Evolutionary conservation across 2,113 vertebrate genomes (phyloP), one percentile per base, ranked within the genome.

Genomic region (Aptenodytes patagonicus): DNA sequence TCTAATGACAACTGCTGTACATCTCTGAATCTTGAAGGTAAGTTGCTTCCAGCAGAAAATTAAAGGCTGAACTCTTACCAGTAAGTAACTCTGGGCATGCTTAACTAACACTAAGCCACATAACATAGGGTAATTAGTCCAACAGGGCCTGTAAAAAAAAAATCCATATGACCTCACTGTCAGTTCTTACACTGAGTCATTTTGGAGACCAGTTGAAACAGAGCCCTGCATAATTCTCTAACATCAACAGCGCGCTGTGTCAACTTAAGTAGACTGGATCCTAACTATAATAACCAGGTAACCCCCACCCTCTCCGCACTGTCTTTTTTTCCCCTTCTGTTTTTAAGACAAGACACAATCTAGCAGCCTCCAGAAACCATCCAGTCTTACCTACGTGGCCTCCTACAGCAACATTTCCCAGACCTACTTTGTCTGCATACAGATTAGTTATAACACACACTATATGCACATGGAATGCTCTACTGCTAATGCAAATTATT

Each of bases 41-140:
- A 97, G 94, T 92, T 90, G 89, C 90, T 98, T 92, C 87, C 76
- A 95, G 96, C 78, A 97, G 73, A 97, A 98, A 98, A 97, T 75
- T 78, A 96, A 97, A 97, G 70, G 89, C 0, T 47, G 93, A 96
- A 95, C 80, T 91, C 92, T 54, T 64, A 97, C 90, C 51, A 83
- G 77, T 93, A 97, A 96, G 79, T 93, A 97, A 96, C 80, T 96
- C 95, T 64, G 58, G 72, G 83, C 80, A 77, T 69, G 87, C 87
- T 96, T 95, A 94, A 95, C 93, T 93, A 96, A 89, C 64, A 96
- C 85, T 95, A 97, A 94, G 82, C 82, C 97, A 84, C 68, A 92
- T 49, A 97, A 95, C 90, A 90, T 8, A 90, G 76, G 80, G 68
- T 94, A 93, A 96, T 89, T 96, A 97, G 91, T 91, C 90, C 79